A percentile compares a stretch with the other conserved stretches of the same genome.
phyloP scores from a whole-genome alignment of 1,140 invertebrate species.

The Drosophila saltans region DNA sequence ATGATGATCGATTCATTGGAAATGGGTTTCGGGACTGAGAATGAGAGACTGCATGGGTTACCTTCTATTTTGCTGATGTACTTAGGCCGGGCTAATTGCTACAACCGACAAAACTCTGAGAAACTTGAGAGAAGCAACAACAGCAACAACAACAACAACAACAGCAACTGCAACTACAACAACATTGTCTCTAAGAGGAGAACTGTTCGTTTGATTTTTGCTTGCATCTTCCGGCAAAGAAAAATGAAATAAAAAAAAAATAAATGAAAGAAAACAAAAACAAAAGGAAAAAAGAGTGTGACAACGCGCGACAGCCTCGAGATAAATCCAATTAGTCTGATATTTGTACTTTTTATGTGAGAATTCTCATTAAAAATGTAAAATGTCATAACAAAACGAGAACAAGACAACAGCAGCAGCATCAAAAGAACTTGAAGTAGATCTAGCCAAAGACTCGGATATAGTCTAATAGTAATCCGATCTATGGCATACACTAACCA shows the following conservation, averaged over 20 bases:
- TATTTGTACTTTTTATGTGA: slow-evolving; percentile 83
- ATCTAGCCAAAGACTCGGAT: slow-evolving; percentile 21
- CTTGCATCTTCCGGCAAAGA: slow-evolving; percentile 70
- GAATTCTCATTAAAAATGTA: slow-evolving; percentile 83
- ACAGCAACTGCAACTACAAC: slow-evolving; percentile 12
- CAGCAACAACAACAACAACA: no score
- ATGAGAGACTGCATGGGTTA: slow-evolving; percentile 66
- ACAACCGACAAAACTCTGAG: slow-evolving; percentile 45
- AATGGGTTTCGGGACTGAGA: slow-evolving; percentile 61
- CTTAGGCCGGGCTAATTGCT: slow-evolving; percentile 58
- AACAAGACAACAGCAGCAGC: slow-evolving; percentile 74
- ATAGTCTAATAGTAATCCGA: slow-evolving; percentile 20
- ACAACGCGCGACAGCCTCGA: slow-evolving; percentile 79
- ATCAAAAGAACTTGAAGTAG: slow-evolving; percentile 20
- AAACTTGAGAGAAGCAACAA: slow-evolving; percentile 1
- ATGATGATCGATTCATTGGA: slow-evolving; percentile 80
- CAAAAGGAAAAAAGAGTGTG: slow-evolving; percentile 70
- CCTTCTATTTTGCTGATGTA: slow-evolving; percentile 19
- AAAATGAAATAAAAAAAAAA: neutral
- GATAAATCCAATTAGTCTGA: slow-evolving; percentile 83
- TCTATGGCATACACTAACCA: slow-evolving; percentile 21
- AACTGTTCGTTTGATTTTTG: slow-evolving; percentile 16
- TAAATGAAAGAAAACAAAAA: slow-evolving; percentile 3
- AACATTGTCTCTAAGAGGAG: slow-evolving; percentile 44
- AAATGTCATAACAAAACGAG: slow-evolving; percentile 80